Conservation (phyloP, 2,113 vertebrate genomes). For the Cavia porcellus region DNA sequence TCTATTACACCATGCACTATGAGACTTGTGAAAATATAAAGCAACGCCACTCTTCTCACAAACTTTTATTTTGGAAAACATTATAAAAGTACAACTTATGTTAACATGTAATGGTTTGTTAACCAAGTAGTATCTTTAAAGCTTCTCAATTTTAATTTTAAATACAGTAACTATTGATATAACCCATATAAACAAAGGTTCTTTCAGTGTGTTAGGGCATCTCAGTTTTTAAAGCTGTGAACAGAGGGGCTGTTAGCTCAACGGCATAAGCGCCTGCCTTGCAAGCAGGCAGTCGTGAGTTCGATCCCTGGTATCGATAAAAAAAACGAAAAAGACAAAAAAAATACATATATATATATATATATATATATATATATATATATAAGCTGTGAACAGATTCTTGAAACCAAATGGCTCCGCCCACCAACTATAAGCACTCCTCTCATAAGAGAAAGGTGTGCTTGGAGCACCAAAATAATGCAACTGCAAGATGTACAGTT, state of each 20-base stretch:
- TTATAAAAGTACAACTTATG: conserved; percentile 2
- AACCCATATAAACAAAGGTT: not conserved
- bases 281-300: no score
- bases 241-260: no score
- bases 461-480: not conserved
- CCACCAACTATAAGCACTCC: not conserved
- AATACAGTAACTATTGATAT: not conserved
- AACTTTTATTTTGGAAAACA: conserved; percentile 28
- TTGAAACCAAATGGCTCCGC: not conserved
- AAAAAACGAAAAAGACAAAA: no score
- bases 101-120: not conserved
- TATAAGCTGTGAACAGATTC: not conserved
- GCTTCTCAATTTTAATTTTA: not conserved
- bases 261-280: no score
- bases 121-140: not conserved
- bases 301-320: no score
- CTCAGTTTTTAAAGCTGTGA: not conserved
- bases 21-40: not conserved
- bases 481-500: not conserved
- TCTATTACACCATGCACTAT: not conserved
- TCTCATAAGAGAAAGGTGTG: not conserved
- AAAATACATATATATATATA: no score
- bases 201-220: not conserved
- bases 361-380: no score
- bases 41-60: not conserved